Evolutionary conservation across 1,140 invertebrate genomes (phyloP), one percentile per base, ranked within the genome.

Genomic region (Drosophila busckii): DNA sequence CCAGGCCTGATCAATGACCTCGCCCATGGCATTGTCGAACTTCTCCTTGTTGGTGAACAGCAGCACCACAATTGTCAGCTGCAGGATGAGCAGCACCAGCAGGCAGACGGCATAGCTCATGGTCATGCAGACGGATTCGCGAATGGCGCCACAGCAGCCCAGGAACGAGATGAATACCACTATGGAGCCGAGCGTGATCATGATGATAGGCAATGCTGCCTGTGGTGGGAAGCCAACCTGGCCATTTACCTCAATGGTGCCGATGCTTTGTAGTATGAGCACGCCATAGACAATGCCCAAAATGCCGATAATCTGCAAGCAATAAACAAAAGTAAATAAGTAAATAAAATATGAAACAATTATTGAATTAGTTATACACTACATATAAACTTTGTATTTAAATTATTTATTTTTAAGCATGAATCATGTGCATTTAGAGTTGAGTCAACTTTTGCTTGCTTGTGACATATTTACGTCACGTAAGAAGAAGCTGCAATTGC

Each of bases 111-210:
- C 89, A 87, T 92, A 93, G 91, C 92, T 94, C 78, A 94, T 90
- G 13, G 93, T 89, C 93, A 96, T 95, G 88, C 93, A 95, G 52
- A 93, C 91, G 61, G 92, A 95, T 86, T 95, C 94, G 48, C 93
- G 91, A 52, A 95, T 92, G 3, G 94, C 94, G 25, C 94, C 94
- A 76, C 94, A 95, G 85, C 94, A 96, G 69, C 95, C 95, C 78
- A 95, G 92, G 89, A 95, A 95, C 5, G 93, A 92, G 28, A 95
- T 92, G 16, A 94, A 69, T 63, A 95, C 94, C 35, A 95, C 92
- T 48, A 94, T 88, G 1, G 90, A 89, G 1, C 94, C 94, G 49
- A 94, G 85, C 25, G 93, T 87, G 49, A 95, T 94, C 48, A 95
- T 88, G 1, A 90, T 71, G 69, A 92, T 90, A 2, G 92, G 90